Base-by-base conservation (phyloP, 2,888 invertebrate genomes). In the Mantis religiosa region DNA sequence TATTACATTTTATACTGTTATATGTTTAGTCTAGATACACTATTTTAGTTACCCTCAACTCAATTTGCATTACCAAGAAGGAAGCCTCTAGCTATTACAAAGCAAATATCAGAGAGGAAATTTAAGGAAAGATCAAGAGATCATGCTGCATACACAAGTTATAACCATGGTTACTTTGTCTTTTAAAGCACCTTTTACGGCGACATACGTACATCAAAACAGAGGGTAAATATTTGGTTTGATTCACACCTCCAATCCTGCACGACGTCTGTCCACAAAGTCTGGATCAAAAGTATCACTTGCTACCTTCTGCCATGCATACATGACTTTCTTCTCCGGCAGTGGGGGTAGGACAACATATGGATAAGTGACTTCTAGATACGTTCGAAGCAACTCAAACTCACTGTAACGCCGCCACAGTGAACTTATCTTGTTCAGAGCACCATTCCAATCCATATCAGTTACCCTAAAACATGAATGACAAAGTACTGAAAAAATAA, bases 371-470 rank as follows among this genome's bases (percentile, higher is more conserved):
- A 96, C 94, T 92, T 96, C 96, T 89, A 98, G 93, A 92, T 97
- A 97, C 91, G 96, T 95, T 91, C 96, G 94, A 87, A 98, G 94
- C 91, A 97, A 95, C 92, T 97, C 97, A 94, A 97, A 97, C 93
- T 98, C 97, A 85, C 97, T 97, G 92, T 97, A 98, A 71, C 97
- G 93, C 91, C 97, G 94, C 96, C 97, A 97, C 91, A 97, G 95
- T 27, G 96, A 95, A 91, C 95, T 96, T 89, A 96, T 93, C 92
- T 95, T 95, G 3, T 94, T 94, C 84, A 96, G 93, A 84, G 96
- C 95, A 89, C 94, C 93, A 91, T 95, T 95, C 91, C 95, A 95
- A 20, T 95, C 94, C 14, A 95, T 94, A 93, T 96, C 96, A 34
- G 95, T 95, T 14, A 96, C 95, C 93, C 96, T 96, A 92, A 30